Conservation (phyloP, 1,140 invertebrate genomes). For the Zeugodacus cucurbitae region DNA sequence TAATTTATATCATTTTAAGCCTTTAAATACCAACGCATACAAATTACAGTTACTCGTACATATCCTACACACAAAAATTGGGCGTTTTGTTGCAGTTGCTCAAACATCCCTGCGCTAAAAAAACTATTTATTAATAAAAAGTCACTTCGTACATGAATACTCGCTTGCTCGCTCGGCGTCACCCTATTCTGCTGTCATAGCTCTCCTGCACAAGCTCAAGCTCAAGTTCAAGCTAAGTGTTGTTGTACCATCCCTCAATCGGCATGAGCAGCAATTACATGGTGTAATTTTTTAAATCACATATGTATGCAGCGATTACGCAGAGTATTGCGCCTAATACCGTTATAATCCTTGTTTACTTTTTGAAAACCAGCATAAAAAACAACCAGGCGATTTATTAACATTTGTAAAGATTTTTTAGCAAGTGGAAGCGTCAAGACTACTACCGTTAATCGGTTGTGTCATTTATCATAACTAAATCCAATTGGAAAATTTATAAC, state of each 20-base stretch:
- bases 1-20: slow-evolving; percentile 45
- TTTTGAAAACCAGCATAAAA: slow-evolving; percentile 46
- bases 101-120: slow-evolving; percentile 7
- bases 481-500: slow-evolving; percentile 1
- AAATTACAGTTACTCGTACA: slow-evolving; percentile 52
- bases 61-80: not conserved
- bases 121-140: slow-evolving; percentile 18
- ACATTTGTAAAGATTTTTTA: slow-evolving; percentile 23
- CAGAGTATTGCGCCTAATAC: slow-evolving; percentile 50
- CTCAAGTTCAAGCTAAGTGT: not conserved
- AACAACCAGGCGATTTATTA: not conserved
- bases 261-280: slow-evolving; percentile 54
- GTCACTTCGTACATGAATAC: not conserved
- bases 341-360: slow-evolving; percentile 64
- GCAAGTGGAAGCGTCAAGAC: not conserved
- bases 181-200: not conserved
- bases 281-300: slow-evolving; percentile 62
- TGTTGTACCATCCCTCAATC: not conserved
- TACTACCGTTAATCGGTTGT: slow-evolving; percentile 39
- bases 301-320: slow-evolving; percentile 63
- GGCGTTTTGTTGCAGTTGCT: slow-evolving; percentile 4
- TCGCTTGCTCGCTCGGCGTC: not conserved
- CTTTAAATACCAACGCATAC: slow-evolving; percentile 48
- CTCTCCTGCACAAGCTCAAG: too few relatives aligned
- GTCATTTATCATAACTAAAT: slow-evolving; percentile 51